A percentile compares a stretch with the other conserved stretches of the same genome.
phyloP scores from a whole-genome alignment of 2,797 vertebrate species.

The Percopsis omiscomaycus region DNA sequence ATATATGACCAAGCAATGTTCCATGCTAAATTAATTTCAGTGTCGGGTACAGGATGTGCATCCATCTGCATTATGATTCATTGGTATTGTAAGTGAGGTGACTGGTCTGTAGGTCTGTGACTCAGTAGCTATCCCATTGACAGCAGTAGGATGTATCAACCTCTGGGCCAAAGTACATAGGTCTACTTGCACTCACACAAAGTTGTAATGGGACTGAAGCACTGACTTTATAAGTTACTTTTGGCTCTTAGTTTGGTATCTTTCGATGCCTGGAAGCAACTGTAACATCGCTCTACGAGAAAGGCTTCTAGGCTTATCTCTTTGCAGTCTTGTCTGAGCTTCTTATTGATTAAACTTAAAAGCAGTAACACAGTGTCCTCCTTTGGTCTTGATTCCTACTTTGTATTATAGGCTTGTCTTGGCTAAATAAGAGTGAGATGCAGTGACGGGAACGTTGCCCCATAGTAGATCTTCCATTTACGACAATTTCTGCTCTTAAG shows the following conservation, averaged over 20 bases:
- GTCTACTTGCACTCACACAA: constrained; percentile 19
- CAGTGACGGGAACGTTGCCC: constrained; percentile 32
- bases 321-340: constrained; percentile 23
- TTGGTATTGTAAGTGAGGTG: constrained; percentile 48
- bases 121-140: constrained; percentile 42
- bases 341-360: constrained; percentile 68
- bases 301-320: constrained; percentile 12
- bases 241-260: constrained; percentile 24
- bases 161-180: constrained; percentile 6
- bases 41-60: constrained; percentile 56
- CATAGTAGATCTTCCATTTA: constrained; percentile 26
- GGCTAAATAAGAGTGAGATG: not conserved
- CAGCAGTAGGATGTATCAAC: constrained; percentile 15
- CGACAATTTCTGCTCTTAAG: constrained; percentile 22
- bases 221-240: constrained; percentile 25
- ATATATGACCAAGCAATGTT: not conserved
- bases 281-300: constrained; percentile 9
- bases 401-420: constrained; percentile 6
- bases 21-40: not conserved
- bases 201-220: constrained; percentile 44
- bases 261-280: constrained; percentile 34
- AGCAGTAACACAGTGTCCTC: constrained; percentile 47
- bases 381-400: constrained; percentile 27
- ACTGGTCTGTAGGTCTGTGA: constrained; percentile 52
- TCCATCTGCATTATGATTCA: constrained; percentile 59